A percentile compares a stretch with the other conserved stretches of the same genome.
phyloP scores from a whole-genome alignment of 2,888 invertebrate species.

The Drosophila testacea region DNA sequence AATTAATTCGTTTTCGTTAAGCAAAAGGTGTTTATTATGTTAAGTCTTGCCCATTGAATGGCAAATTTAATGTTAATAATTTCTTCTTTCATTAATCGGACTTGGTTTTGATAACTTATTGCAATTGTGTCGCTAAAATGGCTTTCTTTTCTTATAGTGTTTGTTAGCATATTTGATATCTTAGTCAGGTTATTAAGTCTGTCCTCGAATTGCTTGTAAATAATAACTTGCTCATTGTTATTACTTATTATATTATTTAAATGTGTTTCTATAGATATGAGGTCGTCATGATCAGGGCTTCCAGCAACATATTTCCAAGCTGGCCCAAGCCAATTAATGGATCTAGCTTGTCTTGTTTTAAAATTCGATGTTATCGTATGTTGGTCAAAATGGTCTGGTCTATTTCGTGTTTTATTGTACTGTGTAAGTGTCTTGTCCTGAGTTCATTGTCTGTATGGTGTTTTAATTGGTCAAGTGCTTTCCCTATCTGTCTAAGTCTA shows the following conservation, averaged over 20 bases:
- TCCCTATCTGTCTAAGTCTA: no score
- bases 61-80: background rate
- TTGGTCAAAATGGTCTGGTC: background rate
- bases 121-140: background rate
- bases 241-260: background rate
- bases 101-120: background rate
- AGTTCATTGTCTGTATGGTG: no score
- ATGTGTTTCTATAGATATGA: background rate
- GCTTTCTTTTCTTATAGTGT: background rate
- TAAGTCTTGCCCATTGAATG: background rate
- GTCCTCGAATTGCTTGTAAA: background rate
- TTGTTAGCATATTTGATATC: background rate
- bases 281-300: background rate
- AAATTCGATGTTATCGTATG: background rate
- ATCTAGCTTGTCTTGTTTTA: background rate
- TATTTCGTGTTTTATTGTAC: background rate
- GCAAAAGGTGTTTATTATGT: background rate
- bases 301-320: slow-evolving; percentile 4
- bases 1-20: no score
- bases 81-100: background rate
- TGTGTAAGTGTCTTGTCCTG: no score
- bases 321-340: slow-evolving; percentile 1
- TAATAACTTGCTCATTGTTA: background rate
- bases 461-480: no score
- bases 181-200: background rate